phyloP scores from a whole-genome alignment of 2,113 vertebrate genomes.

The Dendropsophus ebraccatus region DNA sequence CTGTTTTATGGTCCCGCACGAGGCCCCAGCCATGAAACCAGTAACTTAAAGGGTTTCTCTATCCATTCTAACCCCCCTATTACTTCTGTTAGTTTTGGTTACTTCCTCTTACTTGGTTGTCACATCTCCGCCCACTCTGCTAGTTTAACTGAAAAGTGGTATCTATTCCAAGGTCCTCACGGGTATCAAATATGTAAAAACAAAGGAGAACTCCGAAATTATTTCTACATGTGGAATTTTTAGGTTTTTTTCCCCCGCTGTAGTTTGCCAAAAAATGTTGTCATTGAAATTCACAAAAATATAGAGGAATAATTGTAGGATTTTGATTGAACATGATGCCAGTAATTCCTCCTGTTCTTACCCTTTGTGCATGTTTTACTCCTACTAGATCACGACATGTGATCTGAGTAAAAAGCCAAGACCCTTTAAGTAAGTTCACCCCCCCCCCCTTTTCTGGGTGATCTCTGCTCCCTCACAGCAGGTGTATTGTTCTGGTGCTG shows the following conservation, averaged over 20 bases:
- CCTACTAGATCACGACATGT: not conserved
- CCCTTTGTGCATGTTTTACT: not conserved
- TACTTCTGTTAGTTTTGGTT: too few species aligned
- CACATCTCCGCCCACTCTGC: too few species aligned
- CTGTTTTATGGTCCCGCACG: not conserved
- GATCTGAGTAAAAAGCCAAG: not conserved
- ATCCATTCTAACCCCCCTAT: too few species aligned
- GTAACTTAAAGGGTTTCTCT: too few species aligned
- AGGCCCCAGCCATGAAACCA: not conserved
- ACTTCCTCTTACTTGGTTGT: too few species aligned
- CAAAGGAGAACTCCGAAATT: not conserved
- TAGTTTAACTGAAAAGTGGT: too few species aligned
- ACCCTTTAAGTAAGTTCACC: not conserved
- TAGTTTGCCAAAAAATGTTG: not conserved
- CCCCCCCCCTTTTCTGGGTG: not conserved
- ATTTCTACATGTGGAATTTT: too few species aligned
- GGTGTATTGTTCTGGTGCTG: constrained; percentile 36
- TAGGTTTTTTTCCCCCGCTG: too few species aligned
- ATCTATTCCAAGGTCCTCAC: too few species aligned
- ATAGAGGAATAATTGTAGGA: not conserved
- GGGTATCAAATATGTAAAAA: too few species aligned
- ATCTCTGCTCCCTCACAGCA: constrained; percentile 9
- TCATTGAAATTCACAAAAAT: not conserved
- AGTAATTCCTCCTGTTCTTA: too few species aligned
- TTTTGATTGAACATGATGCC: too few species aligned